Evolutionary conservation across 1,140 invertebrate species (phyloP).

Genomic region (Calephelis nemesis): DNA sequence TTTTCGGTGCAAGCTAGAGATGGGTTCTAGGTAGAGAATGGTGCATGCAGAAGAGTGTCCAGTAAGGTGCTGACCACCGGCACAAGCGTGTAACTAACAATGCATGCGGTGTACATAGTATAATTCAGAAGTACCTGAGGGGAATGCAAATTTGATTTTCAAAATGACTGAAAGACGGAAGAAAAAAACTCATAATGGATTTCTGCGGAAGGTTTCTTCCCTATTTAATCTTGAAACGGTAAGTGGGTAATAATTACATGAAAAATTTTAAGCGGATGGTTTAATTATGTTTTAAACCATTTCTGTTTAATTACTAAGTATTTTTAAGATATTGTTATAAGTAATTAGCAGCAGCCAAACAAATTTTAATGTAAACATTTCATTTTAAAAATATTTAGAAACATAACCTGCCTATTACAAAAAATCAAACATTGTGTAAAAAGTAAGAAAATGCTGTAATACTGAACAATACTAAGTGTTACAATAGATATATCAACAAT

Average conservation of each 20-base stretch:
- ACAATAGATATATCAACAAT: too few relatives aligned
- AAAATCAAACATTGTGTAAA: too few relatives aligned
- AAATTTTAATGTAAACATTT: neutral
- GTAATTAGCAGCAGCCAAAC: constrained; percentile 35
- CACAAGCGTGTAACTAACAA: constrained; percentile 77
- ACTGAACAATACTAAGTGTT: too few relatives aligned
- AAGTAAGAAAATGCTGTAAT: too few relatives aligned
- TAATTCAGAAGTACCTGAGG: constrained; percentile 63
- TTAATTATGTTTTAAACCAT: neutral
- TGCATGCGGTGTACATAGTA: constrained; percentile 78
- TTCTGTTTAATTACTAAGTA: neutral
- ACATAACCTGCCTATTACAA: too few relatives aligned
- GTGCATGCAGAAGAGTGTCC: constrained; percentile 71
- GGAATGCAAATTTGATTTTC: constrained; percentile 66
- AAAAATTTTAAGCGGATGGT: constrained; percentile 15
- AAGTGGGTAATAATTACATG: constrained; percentile 63
- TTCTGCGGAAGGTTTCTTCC: constrained; percentile 92
- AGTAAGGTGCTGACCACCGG: constrained; percentile 71
- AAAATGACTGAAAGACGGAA: constrained; percentile 88
- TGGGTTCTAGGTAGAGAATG: constrained; percentile 78
- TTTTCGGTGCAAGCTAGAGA: constrained; percentile 72
- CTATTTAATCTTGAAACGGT: constrained; percentile 92
- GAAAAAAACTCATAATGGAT: constrained; percentile 88
- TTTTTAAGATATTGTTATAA: neutral
- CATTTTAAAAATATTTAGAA: too few relatives aligned